Percentiles rank a stretch among this genome's conserved stretches.
Conservation (phyloP, 37 sponge, comb jelly and placozoan genomes). For the Crambe crambe region DNA sequence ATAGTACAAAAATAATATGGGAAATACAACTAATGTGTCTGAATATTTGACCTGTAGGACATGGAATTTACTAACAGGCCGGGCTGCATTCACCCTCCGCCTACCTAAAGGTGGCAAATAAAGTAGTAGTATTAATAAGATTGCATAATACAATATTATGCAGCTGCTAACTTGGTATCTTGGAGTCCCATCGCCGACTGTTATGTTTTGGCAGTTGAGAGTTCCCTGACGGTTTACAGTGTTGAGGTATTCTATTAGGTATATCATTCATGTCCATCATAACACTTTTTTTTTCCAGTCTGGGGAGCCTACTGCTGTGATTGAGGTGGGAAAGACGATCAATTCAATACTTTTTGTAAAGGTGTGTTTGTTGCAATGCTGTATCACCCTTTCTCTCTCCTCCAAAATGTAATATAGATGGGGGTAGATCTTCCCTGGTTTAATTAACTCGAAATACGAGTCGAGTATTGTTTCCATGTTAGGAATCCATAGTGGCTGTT, state of each 20-base stretch:
- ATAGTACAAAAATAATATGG: neutral
- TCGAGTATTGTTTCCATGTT: too few species aligned
- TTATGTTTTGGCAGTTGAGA: constrained; percentile 46
- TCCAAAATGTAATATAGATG: constrained; percentile 1
- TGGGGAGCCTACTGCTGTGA: constrained; percentile 5
- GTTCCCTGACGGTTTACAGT: constrained; percentile 24
- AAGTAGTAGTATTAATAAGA: neutral
- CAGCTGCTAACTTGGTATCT: constrained; percentile 62
- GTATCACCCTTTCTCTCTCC: neutral
- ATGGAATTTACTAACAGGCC: constrained; percentile 48
- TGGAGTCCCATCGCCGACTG: constrained; percentile 53
- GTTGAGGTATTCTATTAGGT: constrained; percentile 36
- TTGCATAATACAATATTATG: constrained; percentile 4
- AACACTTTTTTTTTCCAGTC: constrained; percentile 30
- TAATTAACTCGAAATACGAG: too few species aligned
- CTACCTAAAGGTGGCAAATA: neutral
- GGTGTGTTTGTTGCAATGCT: constrained; percentile 29
- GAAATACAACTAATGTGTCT: neutral
- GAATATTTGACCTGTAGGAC: constrained; percentile 22
- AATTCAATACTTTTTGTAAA: constrained; percentile 48
- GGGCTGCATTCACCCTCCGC: constrained; percentile 13
- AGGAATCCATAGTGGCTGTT: constrained; percentile 64
- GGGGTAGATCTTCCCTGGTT: neutral
- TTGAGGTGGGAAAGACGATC: constrained; percentile 55
- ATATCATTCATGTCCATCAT: neutral